Conservation (phyloP, 2,797 vertebrate species). For the Gambelia wislizenii region DNA sequence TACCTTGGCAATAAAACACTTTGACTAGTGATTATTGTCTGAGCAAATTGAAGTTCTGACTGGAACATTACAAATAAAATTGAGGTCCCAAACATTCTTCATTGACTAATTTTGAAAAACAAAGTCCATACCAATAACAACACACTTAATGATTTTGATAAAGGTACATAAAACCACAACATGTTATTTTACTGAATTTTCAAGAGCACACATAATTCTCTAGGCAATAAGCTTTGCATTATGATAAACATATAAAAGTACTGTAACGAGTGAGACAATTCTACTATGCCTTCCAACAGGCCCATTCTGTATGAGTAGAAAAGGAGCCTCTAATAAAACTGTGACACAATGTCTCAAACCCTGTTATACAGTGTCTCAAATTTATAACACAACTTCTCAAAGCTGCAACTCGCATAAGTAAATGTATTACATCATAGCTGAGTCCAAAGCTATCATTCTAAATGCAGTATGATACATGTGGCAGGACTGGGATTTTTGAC, state of each 20-base stretch:
- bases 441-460: neutral
- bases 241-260: neutral
- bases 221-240: neutral
- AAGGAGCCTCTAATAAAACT: neutral
- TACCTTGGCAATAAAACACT: too few species aligned
- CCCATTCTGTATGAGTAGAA: neutral
- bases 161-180: neutral
- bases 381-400: too few species aligned
- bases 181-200: neutral
- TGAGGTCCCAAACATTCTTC: neutral
- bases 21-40: too few species aligned
- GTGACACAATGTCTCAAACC: neutral
- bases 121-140: neutral
- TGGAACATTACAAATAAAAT: too few species aligned
- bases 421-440: neutral
- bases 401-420: neutral
- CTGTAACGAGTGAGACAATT: neutral
- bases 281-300: neutral
- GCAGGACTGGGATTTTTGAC: too few species aligned
- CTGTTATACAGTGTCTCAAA: neutral
- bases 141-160: neutral
- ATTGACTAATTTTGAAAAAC: neutral
- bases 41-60: too few species aligned
- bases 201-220: neutral
- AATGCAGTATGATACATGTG: too few species aligned